A percentile compares a stretch with the other conserved stretches of the same genome.
These are phyloP conservation scores for Periphyllus acericola DNA, from an alignment of 2,888 invertebrate species.

Conservation along the genomic window DNA sequence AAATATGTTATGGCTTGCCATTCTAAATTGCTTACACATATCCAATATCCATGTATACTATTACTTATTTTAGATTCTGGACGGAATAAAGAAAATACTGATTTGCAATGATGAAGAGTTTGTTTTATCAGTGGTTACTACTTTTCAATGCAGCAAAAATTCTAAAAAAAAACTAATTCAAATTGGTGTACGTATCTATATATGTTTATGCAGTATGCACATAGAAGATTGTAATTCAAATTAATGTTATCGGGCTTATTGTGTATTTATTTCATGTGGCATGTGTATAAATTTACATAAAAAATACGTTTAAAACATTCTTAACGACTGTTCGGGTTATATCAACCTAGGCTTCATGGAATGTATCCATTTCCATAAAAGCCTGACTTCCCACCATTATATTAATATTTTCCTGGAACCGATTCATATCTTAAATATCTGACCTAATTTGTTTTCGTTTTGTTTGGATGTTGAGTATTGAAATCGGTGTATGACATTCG, in stretches of 20 bases:
- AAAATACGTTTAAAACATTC: background rate
- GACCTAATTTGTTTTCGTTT: background rate
- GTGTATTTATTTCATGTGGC: background rate
- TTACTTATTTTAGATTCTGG: background rate
- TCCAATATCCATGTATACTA: background rate
- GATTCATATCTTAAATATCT: background rate
- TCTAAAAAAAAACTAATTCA: background rate
- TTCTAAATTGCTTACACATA: background rate
- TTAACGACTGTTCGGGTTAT: background rate
- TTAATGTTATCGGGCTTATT: background rate
- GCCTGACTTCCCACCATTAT: background rate
- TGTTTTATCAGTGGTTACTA: background rate
- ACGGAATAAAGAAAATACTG: background rate
- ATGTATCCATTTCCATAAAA: background rate
- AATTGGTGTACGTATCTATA: background rate
- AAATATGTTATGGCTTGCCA: conserved; percentile 1
- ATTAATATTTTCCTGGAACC: background rate
- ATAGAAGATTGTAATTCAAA: background rate
- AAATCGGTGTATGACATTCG: no score
- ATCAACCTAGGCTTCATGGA: background rate
- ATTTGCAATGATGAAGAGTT: background rate
- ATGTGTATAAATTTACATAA: background rate
- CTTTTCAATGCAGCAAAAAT: background rate
- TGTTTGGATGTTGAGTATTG: background rate
- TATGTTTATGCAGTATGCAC: background rate